Evolutionary conservation across 1,140 invertebrate genomes (phyloP), one percentile per base, ranked within the genome.

Genomic region (Heliconius melpomene): DNA sequence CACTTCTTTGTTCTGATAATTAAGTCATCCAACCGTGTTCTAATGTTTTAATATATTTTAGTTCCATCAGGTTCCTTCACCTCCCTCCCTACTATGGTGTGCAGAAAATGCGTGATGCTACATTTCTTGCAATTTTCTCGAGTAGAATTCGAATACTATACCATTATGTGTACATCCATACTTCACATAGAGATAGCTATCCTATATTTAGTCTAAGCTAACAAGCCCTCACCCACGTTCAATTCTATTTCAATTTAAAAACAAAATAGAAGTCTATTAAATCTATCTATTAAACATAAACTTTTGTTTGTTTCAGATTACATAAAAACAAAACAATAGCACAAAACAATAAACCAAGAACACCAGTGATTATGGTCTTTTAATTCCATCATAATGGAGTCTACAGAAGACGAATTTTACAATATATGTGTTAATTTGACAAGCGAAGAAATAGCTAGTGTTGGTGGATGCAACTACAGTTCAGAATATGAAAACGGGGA

Each of bases 401-500:
- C 91, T 0, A 89, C 91, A 40, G 93, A 94, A 84, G 93, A 94
- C 77, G 92, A 94, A 75, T 92, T 94, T 57, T 93, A 90, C 74
- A 93, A 83, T 79, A 93, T 93, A 87, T 94, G 93, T 81, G 83
- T 93, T 8, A 94, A 94, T 78, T 83, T 94, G 18, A 94, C 92
- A 9, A 89, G 79, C 38, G 93, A 93, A 78, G 90, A 93, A 75
- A 83, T 86, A 5, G 83, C 88, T 0, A 90, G 84, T 52, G 74
- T 93, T 6, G 88, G 86, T 2, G 88, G 86, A 5, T 94, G 93
- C 54, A 94, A 93, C 77, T 93, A 91, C 77, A 93, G 86, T 57
- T 84, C 84, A 38, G 91, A 94, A 81, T 92, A 85, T 38, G 92
- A 93, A 85, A 93, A 95, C 85, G 93, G 89, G 75, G 94, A 95